Evolutionary conservation across 2,113 vertebrate species (phyloP), one percentile per base, ranked within the genome.

Genomic region (Caretta caretta): DNA sequence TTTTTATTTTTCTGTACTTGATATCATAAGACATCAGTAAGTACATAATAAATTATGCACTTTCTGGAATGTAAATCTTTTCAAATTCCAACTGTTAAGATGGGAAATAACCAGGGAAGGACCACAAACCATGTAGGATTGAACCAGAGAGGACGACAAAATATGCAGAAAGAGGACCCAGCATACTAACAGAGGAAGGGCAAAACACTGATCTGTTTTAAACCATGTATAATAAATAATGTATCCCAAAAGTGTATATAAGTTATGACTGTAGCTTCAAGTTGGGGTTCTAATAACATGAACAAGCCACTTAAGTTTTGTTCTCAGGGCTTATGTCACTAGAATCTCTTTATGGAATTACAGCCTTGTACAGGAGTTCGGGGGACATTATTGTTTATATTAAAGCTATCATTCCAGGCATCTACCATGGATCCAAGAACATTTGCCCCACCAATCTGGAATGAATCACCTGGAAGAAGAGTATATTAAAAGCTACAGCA

Each of bases 401-500:
- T 98, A 98, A 98, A 98, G 98, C 98, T 98, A 98, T 97, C 97
- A 93, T 98, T 97, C 94, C 90, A 97, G 98, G 98, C 98, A 98
- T 98, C 98, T 95, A 95, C n/a, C 97, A 98, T 96, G 94, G 97
- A 98, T 97, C 98, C 98, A 94, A 98, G 98, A 98, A 94, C 94
- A 98, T 95, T 93, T 98, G 98, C 96, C 98, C 97, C 98, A 97
- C 98, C 97, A 97, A 96, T 98, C 98, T 98, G 99, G 99, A 99
- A 99, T 98, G 98, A 98, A 97, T 98, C 95, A 97, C 97, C 95
- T 98, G 98, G 97, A 98, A 98, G 97, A 98, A 98, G 89, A 98
- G 88, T 96, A 98, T 89, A 97, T 92, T 87, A 98, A 98, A 97
- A 98, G 93, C 94, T 96, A 97, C 38, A 97, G 97, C 87, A 89